Conservation (phyloP, 1,140 invertebrate genomes). For the Drosophila sechellia region DNA sequence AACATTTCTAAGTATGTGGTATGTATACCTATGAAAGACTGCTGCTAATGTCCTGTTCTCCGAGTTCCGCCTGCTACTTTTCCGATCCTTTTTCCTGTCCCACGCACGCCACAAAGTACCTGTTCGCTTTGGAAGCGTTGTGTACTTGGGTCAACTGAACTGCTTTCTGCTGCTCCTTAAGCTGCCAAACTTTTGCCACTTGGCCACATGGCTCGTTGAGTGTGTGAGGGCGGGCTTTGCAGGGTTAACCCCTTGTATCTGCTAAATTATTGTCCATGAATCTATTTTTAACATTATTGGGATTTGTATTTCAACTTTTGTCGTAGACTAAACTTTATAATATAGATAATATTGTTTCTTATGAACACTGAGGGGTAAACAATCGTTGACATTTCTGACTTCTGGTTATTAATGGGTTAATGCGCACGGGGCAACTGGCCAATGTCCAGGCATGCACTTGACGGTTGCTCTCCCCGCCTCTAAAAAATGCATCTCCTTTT, state of each 20-base stretch:
- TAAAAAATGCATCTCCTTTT: constrained; percentile 29
- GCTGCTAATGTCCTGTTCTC: constrained; percentile 1
- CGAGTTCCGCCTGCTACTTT: not conserved
- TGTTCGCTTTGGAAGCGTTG: constrained; percentile 6
- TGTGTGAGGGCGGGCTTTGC: not conserved
- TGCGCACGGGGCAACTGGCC: constrained; percentile 29
- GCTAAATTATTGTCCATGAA: not conserved
- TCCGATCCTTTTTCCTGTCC: constrained; percentile 11
- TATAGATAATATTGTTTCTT: not conserved
- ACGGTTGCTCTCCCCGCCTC: constrained; percentile 31
- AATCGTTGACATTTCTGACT: not conserved
- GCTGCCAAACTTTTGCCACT: constrained; percentile 54
- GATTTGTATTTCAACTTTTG: too few species aligned
- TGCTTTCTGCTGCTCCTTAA: constrained; percentile 32
- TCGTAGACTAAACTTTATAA: too few species aligned
- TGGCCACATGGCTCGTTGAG: constrained; percentile 38
- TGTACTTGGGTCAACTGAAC: constrained; percentile 33
- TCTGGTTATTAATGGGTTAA: constrained; percentile 8
- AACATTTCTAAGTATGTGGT: constrained; percentile 10
- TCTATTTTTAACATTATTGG: too few species aligned
- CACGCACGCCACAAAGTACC: constrained; percentile 27
- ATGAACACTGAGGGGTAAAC: too few species aligned
- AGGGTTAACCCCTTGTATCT: not conserved
- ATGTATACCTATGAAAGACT: not conserved
- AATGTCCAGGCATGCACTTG: constrained; percentile 75